These are phyloP conservation scores for Eupithecia abbreviata DNA, from an alignment of 2,888 invertebrate genomes.

Conservation along the genomic window DNA sequence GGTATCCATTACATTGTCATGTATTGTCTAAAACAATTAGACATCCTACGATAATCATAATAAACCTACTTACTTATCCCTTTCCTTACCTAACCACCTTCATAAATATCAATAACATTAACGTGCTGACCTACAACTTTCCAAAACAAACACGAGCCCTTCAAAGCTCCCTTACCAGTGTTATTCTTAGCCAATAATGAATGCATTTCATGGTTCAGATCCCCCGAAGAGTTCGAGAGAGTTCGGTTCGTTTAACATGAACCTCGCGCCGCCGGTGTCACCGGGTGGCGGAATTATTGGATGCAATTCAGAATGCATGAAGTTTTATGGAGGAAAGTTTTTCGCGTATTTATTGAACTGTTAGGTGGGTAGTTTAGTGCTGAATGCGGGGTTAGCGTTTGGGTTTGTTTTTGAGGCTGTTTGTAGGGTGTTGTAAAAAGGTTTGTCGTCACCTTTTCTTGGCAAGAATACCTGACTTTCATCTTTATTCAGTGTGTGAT, in stretches of 20 bases:
- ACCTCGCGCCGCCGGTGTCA: conserved; percentile 44
- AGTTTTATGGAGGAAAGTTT: conserved; percentile 35
- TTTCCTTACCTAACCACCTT: background rate
- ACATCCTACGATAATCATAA: background rate
- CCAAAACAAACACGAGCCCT: conserved; percentile 18
- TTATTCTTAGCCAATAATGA: conserved; percentile 40
- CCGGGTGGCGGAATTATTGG: conserved; percentile 44
- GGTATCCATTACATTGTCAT: background rate
- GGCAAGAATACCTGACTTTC: too few species aligned
- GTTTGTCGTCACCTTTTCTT: background rate
- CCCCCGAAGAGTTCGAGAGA: conserved; percentile 28
- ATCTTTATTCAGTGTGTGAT: too few species aligned
- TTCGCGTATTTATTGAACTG: conserved; percentile 28
- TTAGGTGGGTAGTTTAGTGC: conserved; percentile 15
- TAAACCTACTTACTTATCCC: too few species aligned
- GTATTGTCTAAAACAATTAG: background rate
- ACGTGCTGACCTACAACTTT: conserved; percentile 18
- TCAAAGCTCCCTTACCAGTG: conserved; percentile 30
- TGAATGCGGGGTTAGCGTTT: conserved; percentile 1
- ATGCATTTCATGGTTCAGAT: conserved; percentile 37
- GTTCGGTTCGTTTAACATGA: conserved; percentile 57
- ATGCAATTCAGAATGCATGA: conserved; percentile 42
- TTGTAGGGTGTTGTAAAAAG: background rate
- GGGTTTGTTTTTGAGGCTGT: background rate
- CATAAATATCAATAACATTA: background rate